Base-by-base conservation (phyloP, 2,888 invertebrate species). In the Azorinus chamasolen region DNA sequence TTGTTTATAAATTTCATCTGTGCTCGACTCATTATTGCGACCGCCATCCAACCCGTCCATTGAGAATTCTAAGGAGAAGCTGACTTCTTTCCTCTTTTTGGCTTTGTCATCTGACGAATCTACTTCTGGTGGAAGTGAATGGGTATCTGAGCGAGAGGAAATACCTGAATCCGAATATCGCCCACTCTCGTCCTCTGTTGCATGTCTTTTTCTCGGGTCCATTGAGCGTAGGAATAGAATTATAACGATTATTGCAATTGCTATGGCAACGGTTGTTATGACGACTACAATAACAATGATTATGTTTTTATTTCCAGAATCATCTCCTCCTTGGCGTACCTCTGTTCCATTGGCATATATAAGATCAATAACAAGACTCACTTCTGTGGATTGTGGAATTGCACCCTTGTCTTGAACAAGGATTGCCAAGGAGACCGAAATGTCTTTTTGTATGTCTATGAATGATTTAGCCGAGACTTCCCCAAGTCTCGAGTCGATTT, bases 271-370 rank as follows among this genome's bases (percentile, higher is more conserved):
- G 0, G 87, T 87, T 51, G 84, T 80, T 55, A 85, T 73, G 59
- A 87, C 79, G 51, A 87, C 87, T 39, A 82, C 80, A 10, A 87
- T 83, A 3, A 84, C 80, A 48, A 87, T 87, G 24, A 82, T 78
- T 39, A 86, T 78, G 50, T 86, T 80, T 71, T 82, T 85, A 61
- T 80, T 86, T 20, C 69, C 65, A 16, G 45, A 25, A 5, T 41
- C 22, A 20, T 41, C 55, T 43, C 59, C 72, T 16, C 37, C 39
- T 16, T 27, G 16, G n/a, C 25, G 1, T 1, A 37, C 27, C 12
- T 25, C 41, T 24, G 81, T 75, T n/a, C 64, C 64, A 51, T 78
- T 78, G 2, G 78, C 69, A 55, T 78, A 81, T 6, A 78, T 27
- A 14, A 81, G 61, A 18, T 78, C 48, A n/a, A 81, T 55, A 14